These are phyloP conservation scores for Pseudocheirus occidentalis DNA, from an alignment of 2,797 vertebrate species.

Conservation along the genomic window DNA sequence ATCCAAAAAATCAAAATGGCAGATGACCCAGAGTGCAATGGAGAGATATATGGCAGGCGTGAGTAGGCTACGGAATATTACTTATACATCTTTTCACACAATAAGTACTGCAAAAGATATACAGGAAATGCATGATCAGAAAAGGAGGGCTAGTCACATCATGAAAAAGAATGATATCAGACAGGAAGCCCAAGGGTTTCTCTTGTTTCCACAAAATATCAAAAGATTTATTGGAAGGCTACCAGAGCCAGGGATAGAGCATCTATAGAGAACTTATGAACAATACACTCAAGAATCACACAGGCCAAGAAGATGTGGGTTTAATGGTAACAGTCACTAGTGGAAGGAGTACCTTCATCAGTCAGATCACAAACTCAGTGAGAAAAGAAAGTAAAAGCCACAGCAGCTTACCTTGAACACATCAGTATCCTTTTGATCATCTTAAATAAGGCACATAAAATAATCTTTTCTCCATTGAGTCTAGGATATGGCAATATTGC, in stretches of 20 bases:
- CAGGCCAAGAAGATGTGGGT: background rate
- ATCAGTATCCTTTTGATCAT: background rate
- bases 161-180: background rate
- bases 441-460: background rate
- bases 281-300: background rate
- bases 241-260: background rate
- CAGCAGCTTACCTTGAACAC: background rate
- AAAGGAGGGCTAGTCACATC: background rate
- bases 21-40: background rate
- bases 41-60: background rate
- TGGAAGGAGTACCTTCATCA: background rate
- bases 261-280: background rate
- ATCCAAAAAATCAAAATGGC: background rate
- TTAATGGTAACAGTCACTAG: background rate
- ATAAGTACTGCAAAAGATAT: background rate
- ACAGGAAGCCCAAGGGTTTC: background rate
- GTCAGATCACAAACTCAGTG: background rate
- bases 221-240: background rate
- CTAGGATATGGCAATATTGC: background rate
- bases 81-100: background rate
- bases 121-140: background rate
- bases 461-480: background rate
- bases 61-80: background rate
- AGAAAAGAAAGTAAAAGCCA: background rate
- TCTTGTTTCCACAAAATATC: background rate